phyloP scores from a whole-genome alignment of 2,888 invertebrate genomes.

The Odontomyia ornata region DNA sequence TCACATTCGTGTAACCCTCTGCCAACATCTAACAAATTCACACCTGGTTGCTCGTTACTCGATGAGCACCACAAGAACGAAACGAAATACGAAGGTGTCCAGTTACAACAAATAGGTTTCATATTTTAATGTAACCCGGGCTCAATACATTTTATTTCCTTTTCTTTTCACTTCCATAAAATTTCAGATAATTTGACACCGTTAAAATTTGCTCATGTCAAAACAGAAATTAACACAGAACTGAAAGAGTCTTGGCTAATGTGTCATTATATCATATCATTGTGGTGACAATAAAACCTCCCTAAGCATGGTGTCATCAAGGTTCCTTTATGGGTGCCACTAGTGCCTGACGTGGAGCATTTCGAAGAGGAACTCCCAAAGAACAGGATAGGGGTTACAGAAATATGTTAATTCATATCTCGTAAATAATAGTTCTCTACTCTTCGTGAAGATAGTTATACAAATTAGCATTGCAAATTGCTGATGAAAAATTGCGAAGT shows the following conservation, averaged over 20 bases:
- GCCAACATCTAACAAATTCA: conserved; percentile 19
- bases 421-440: not conserved
- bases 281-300: conserved; percentile 40
- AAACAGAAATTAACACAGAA: conserved; percentile 39
- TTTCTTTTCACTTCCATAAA: conserved; percentile 11
- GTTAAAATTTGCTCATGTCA: conserved; percentile 39
- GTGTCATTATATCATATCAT: conserved; percentile 39
- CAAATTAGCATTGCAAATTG: not conserved
- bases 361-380: not conserved
- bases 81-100: conserved; percentile 1
- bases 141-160: not conserved
- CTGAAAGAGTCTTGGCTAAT: conserved; percentile 2
- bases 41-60: conserved; percentile 14
- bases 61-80: not conserved
- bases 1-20: not conserved
- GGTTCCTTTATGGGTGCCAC: not conserved
- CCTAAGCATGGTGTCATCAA: conserved; percentile 37
- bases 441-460: not conserved
- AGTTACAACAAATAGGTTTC: conserved; percentile 29
- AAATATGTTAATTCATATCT: not conserved
- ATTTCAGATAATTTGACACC: conserved; percentile 42
- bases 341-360: not conserved
- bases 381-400: not conserved
- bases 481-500: not conserved
- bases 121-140: not conserved